Conservation (phyloP, 2,113 vertebrate genomes). For the Thunnus thynnus region DNA sequence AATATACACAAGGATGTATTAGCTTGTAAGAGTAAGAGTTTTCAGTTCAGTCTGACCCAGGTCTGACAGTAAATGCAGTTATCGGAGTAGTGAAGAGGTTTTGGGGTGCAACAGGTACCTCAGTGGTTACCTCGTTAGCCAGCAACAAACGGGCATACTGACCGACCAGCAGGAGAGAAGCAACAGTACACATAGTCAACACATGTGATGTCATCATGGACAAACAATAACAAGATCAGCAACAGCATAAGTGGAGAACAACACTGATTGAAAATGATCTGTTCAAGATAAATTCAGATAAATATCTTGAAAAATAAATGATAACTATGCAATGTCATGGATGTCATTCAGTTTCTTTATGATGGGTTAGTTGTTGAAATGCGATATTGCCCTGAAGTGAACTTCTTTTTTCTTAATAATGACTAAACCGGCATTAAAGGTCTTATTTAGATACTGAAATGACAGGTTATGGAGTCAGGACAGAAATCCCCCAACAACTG, state of each 20-base stretch:
- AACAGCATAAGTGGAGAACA: not conserved
- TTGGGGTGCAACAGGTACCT: slow-evolving; percentile 89
- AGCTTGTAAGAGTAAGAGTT: not conserved
- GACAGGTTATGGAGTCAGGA: not conserved
- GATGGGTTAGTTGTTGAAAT: no score
- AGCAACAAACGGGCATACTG: slow-evolving; percentile 97
- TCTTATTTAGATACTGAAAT: not conserved
- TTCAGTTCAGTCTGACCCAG: slow-evolving; percentile 57
- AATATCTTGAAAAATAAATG: slow-evolving; percentile 2
- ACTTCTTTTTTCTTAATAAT: not conserved
- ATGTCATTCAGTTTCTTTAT: no score
- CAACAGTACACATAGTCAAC: slow-evolving; percentile 88
- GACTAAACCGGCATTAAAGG: not conserved
- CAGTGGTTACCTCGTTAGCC: slow-evolving; percentile 95
- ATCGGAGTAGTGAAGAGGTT: slow-evolving; percentile 41
- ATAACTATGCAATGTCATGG: not conserved
- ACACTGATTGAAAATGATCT: not conserved
- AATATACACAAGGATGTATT: not conserved
- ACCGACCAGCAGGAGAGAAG: slow-evolving; percentile 90
- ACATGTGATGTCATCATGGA: slow-evolving; percentile 59
- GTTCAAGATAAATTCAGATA: not conserved
- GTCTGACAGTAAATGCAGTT: slow-evolving; percentile 58
- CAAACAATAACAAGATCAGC: slow-evolving; percentile 37
- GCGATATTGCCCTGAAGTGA: no score
- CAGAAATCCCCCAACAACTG: slow-evolving; percentile 18